Conservation (phyloP, 30 jellyfish, hydroid and myxozoan species). For the Cassiopea andromeda region DNA sequence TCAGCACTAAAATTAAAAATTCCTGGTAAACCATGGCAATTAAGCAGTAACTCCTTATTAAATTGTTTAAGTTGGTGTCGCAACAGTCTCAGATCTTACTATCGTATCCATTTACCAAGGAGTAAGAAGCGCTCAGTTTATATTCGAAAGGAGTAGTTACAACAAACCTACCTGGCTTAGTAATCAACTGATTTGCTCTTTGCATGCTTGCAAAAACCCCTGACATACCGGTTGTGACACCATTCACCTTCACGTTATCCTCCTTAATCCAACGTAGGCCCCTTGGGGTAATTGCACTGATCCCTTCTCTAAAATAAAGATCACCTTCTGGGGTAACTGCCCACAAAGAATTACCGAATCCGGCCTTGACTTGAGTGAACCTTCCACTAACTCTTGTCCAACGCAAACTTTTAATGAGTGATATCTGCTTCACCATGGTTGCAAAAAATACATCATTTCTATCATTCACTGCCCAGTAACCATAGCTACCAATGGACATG, state of each 20-base stretch:
- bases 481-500: slow-evolving; percentile 82
- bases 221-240: slow-evolving; percentile 82
- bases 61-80: too few relatives aligned
- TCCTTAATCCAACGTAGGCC: slow-evolving; percentile 80
- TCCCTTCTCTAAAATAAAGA: slow-evolving; percentile 68
- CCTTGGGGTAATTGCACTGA: slow-evolving; percentile 67
- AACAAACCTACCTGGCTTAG: slow-evolving; percentile 36
- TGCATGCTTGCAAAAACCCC: slow-evolving; percentile 65
- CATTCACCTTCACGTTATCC: slow-evolving; percentile 45
- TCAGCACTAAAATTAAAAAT: too few relatives aligned
- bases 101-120: too few relatives aligned
- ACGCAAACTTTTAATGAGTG: slow-evolving; percentile 20
- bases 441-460: slow-evolving; percentile 71
- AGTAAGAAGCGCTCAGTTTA: too few relatives aligned
- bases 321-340: slow-evolving; percentile 74
- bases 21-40: too few relatives aligned
- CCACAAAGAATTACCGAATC: slow-evolving; percentile 94
- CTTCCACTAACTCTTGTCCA: slow-evolving; percentile 71
- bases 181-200: slow-evolving; percentile 30
- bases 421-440: slow-evolving; percentile 39
- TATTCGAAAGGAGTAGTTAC: too few relatives aligned
- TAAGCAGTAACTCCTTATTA: too few relatives aligned
- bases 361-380: slow-evolving; percentile 73
- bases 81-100: too few relatives aligned
- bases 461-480: slow-evolving; percentile 79